phyloP scores from a whole-genome alignment of 2,113 vertebrate species.

The Upupa epops region DNA sequence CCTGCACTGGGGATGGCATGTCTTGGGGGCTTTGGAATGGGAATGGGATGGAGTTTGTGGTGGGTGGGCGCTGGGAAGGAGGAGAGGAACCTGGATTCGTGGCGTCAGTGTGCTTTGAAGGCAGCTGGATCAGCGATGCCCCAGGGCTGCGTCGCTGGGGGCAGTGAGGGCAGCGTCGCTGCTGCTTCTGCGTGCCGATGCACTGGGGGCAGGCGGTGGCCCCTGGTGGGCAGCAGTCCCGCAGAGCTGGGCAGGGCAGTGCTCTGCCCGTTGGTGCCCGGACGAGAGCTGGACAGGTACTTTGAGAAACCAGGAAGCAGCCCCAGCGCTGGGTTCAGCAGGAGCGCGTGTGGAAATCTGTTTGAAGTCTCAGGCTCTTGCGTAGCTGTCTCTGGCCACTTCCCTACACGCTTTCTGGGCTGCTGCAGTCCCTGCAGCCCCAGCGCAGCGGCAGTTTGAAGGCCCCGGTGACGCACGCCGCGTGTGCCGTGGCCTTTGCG shows the following conservation, averaged over 20 bases:
- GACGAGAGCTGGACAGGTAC: background rate
- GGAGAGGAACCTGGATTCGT: background rate
- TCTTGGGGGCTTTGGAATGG: background rate
- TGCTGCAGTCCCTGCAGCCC: background rate
- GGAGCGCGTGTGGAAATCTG: background rate
- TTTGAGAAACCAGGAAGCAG: background rate
- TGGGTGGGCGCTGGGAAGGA: background rate
- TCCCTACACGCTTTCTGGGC: constrained; percentile 2
- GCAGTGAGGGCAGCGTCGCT: background rate
- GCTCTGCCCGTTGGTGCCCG: constrained; percentile 9
- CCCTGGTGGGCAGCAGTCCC: constrained; percentile 33
- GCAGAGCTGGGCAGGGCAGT: background rate
- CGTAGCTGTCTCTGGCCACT: constrained; percentile 21
- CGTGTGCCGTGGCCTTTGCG: constrained; percentile 38
- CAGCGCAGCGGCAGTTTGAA: background rate
- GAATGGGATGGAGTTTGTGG: background rate
- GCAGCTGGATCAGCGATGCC: background rate
- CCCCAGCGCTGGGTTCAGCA: background rate
- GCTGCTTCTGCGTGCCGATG: background rate
- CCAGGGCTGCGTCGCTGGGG: background rate
- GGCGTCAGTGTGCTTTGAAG: background rate
- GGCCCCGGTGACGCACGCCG: constrained; percentile 3
- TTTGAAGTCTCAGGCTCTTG: constrained; percentile 15
- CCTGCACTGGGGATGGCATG: background rate
- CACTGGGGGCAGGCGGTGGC: background rate